phyloP scores from a whole-genome alignment of 2,888 invertebrate genomes.

The Tineola bisselliella region DNA sequence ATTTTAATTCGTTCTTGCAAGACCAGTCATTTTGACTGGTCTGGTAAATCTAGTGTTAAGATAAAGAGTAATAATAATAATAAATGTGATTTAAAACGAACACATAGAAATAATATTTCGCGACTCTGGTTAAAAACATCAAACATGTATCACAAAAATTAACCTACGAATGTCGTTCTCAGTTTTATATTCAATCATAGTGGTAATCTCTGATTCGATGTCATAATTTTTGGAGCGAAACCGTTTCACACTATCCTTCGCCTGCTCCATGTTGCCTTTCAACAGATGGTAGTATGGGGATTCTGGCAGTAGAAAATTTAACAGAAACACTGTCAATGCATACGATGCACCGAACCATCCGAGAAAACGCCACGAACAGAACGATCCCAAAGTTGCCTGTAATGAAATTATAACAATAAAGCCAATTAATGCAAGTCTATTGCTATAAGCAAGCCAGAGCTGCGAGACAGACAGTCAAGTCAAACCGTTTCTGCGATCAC shows the following conservation, averaged over 20 bases:
- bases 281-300: constrained; percentile 38
- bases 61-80: too few species aligned
- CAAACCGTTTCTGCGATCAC: too few species aligned
- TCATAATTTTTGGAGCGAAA: constrained; percentile 30
- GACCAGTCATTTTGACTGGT: too few species aligned
- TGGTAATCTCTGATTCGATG: constrained; percentile 29
- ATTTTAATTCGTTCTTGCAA: too few species aligned
- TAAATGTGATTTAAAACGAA: too few species aligned
- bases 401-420: too few species aligned
- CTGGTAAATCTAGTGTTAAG: too few species aligned
- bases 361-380: constrained; percentile 28
- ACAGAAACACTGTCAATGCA: constrained; percentile 21
- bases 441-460: too few species aligned
- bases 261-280: constrained; percentile 21
- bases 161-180: constrained; percentile 40
- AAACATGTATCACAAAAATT: constrained; percentile 17
- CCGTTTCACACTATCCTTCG: constrained; percentile 22
- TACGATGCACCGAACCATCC: constrained; percentile 26
- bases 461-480: too few species aligned
- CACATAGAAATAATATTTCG: too few species aligned
- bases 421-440: too few species aligned
- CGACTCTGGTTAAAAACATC: too few species aligned
- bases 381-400: constrained; percentile 32
- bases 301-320: constrained; percentile 32
- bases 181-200: constrained; percentile 33